A percentile compares a stretch with the other conserved stretches of the same genome.
These are phyloP conservation scores for Chelonia mydas DNA, from an alignment of 2,797 vertebrate genomes.

Conservation along the genomic window DNA sequence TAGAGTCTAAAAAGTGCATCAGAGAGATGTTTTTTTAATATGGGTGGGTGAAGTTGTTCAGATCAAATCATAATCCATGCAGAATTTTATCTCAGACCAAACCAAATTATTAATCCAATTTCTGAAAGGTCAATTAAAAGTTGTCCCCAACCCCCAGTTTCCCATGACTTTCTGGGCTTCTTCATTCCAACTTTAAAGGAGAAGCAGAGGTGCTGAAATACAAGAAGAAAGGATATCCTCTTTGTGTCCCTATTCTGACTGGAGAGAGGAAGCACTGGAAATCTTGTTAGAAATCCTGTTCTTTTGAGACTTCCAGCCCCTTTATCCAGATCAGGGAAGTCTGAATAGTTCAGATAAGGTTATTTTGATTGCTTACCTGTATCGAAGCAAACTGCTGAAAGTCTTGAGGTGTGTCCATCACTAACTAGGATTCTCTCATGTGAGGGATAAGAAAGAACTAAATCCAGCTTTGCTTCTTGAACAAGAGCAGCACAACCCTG, in stretches of 20 bases:
- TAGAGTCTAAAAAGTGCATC: neutral
- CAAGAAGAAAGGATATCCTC: constrained; percentile 64
- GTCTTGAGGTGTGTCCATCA: constrained; percentile 54
- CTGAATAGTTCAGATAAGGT: constrained; percentile 73
- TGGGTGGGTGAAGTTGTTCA: neutral
- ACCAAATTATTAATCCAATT: neutral
- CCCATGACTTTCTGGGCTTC: constrained; percentile 20
- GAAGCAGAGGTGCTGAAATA: constrained; percentile 47
- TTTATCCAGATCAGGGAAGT: constrained; percentile 52
- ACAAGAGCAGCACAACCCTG: neutral
- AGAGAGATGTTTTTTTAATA: neutral
- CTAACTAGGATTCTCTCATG: constrained; percentile 48
- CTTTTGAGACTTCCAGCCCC: constrained; percentile 53
- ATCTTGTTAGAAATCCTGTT: constrained; percentile 47
- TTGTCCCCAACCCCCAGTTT: neutral
- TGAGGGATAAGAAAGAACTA: constrained; percentile 51
- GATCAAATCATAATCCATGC: neutral
- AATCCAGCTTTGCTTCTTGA: constrained; percentile 14
- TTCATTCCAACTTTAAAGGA: neutral
- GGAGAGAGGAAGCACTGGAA: constrained; percentile 63
- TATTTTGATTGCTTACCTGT: constrained; percentile 47
- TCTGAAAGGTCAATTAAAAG: neutral
- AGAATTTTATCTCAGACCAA: neutral
- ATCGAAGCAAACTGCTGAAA: constrained; percentile 65
- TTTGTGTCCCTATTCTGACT: constrained; percentile 60